phyloP scores from a whole-genome alignment of 2,888 invertebrate species.

The Aleiodes alternator region DNA sequence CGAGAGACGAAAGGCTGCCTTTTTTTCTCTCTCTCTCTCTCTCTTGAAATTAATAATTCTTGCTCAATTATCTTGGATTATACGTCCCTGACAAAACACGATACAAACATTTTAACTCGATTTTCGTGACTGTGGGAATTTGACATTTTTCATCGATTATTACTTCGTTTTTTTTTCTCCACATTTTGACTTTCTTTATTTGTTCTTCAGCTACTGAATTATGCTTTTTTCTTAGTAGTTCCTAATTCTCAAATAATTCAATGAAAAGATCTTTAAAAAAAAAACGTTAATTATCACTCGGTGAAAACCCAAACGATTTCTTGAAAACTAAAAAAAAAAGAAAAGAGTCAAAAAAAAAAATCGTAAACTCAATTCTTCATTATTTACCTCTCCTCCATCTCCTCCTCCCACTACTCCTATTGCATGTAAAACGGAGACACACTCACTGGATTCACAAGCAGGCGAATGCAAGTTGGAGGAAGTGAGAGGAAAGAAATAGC shows the following conservation, averaged over 20 bases:
- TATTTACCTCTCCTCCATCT: not conserved
- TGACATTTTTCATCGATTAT: conserved; percentile 39
- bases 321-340: too few species aligned
- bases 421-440: conserved; percentile 18
- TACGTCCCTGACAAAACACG: conserved; percentile 39
- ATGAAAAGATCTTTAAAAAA: too few species aligned
- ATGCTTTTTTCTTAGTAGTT: too few species aligned
- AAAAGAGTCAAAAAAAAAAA: conserved; percentile 21
- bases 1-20: not conserved
- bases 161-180: too few species aligned
- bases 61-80: conserved; percentile 67
- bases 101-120: conserved; percentile 19
- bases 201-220: too few species aligned
- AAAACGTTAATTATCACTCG: too few species aligned
- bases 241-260: too few species aligned
- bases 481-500: conserved; percentile 55
- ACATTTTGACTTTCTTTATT: too few species aligned
- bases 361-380: not conserved
- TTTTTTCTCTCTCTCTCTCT: too few species aligned
- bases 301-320: too few species aligned
- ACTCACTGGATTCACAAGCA: not conserved
- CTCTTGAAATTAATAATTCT: conserved; percentile 67
- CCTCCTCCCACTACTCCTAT: conserved; percentile 15
- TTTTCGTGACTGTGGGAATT: conserved; percentile 50
- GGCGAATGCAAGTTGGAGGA: conserved; percentile 7